phyloP scores from a whole-genome alignment of 2,113 vertebrate genomes.

The Cyanoliseus patagonus region DNA sequence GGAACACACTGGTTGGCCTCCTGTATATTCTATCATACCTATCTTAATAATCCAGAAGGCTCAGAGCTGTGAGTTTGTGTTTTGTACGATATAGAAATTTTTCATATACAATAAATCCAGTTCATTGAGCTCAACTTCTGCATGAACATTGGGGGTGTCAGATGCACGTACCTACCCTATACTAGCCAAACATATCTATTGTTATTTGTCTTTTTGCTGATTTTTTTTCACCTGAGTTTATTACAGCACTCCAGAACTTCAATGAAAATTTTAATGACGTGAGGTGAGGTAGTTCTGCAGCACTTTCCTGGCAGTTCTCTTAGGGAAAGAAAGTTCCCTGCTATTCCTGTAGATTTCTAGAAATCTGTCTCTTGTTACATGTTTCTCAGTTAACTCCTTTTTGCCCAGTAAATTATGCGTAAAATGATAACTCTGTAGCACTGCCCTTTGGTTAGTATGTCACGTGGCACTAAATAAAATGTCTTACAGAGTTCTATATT shows the following conservation, averaged over 20 bases:
- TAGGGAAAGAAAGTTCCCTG: neutral
- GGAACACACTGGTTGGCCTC: neutral
- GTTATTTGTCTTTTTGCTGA: neutral
- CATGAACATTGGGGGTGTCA: fast-evolving
- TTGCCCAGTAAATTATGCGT: neutral
- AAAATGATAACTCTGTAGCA: neutral
- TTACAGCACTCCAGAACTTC: neutral
- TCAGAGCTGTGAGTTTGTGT: neutral
- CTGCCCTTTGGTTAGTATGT: neutral
- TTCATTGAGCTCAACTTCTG: neutral
- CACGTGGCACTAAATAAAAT: neutral
- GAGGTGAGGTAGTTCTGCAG: neutral
- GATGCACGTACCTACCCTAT: neutral
- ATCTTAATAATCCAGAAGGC: neutral
- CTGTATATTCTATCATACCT: neutral
- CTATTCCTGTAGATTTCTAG: neutral
- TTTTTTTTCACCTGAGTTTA: neutral
- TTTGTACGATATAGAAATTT: neutral
- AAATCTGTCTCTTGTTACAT: neutral
- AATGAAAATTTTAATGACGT: neutral
- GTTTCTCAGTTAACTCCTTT: neutral
- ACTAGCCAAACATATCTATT: fast-evolving
- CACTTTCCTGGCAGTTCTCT: neutral
- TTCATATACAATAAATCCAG: neutral
- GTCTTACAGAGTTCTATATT: neutral